phyloP scores from a whole-genome alignment of 2,113 vertebrate species.

The Passer montanus region DNA sequence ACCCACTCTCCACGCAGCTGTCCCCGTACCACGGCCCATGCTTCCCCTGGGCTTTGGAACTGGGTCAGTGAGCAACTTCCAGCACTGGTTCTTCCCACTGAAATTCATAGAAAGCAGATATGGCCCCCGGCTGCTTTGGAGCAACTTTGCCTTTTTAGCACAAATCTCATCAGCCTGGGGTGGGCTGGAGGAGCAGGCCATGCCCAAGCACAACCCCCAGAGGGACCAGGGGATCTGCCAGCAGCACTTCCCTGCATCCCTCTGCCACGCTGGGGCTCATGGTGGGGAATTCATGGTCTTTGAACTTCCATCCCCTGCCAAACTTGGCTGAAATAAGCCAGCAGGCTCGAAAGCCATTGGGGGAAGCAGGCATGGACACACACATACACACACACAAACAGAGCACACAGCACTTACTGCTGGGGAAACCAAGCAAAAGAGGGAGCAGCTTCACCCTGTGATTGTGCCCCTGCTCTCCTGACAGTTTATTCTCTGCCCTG shows the following conservation, averaged over 20 bases:
- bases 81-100: background rate
- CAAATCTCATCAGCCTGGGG: background rate
- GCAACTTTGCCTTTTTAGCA: background rate
- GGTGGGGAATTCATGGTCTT: background rate
- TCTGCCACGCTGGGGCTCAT: accelerated
- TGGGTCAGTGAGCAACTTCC: background rate
- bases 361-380: background rate
- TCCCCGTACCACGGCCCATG: background rate
- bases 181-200: background rate
- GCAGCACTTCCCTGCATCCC: background rate
- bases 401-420: background rate
- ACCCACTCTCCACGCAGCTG: background rate
- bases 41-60: slow-evolving; percentile 22
- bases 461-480: background rate
- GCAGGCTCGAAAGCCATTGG: background rate
- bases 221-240: background rate
- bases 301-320: background rate
- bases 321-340: background rate
- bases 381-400: background rate
- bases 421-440: background rate
- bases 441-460: background rate
- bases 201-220: background rate
- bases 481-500: background rate
- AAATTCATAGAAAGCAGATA: slow-evolving; percentile 38
- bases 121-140: background rate